Percentiles rank a stretch among this genome's conserved stretches.
These are phyloP conservation scores for Zaprionus inermis DNA, from an alignment of 1,140 invertebrate species.

Conservation along the genomic window DNA sequence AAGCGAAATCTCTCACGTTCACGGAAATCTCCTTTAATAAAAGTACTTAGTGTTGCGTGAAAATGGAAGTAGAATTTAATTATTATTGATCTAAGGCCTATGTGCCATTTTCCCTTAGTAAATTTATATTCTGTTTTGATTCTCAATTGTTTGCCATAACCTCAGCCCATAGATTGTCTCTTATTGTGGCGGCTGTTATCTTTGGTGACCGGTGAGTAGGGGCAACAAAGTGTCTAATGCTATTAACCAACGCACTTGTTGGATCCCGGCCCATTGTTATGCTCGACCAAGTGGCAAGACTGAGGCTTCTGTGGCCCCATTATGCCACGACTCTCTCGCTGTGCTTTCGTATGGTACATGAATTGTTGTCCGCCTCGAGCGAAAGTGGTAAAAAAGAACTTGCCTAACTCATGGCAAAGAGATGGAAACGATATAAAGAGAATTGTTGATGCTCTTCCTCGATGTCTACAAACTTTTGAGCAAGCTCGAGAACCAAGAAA, in stretches of 20 bases:
- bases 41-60: background rate
- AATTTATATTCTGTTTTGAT: slow-evolving; percentile 68
- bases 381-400: slow-evolving; percentile 20
- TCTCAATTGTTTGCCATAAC: slow-evolving; percentile 62
- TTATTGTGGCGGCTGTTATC: slow-evolving; percentile 47
- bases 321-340: background rate
- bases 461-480: slow-evolving; percentile 27
- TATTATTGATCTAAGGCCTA: slow-evolving; percentile 11
- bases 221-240: slow-evolving; percentile 44
- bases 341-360: slow-evolving; percentile 3
- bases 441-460: slow-evolving; percentile 32
- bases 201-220: slow-evolving; percentile 10
- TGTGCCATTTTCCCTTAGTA: slow-evolving; percentile 19
- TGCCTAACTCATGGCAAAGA: slow-evolving; percentile 11
- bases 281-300: slow-evolving; percentile 21
- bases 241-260: slow-evolving; percentile 44
- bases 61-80: background rate
- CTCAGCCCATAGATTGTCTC: slow-evolving; percentile 48
- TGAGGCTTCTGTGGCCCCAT: slow-evolving; percentile 17
- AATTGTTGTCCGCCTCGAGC: background rate
- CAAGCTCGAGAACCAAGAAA: background rate
- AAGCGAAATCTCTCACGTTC: background rate
- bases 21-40: background rate
- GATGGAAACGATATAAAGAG: slow-evolving; percentile 35
- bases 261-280: slow-evolving; percentile 47